Evolutionary conservation across 2,888 invertebrate genomes (phyloP).

Genomic region (Nebria brevicollis): DNA sequence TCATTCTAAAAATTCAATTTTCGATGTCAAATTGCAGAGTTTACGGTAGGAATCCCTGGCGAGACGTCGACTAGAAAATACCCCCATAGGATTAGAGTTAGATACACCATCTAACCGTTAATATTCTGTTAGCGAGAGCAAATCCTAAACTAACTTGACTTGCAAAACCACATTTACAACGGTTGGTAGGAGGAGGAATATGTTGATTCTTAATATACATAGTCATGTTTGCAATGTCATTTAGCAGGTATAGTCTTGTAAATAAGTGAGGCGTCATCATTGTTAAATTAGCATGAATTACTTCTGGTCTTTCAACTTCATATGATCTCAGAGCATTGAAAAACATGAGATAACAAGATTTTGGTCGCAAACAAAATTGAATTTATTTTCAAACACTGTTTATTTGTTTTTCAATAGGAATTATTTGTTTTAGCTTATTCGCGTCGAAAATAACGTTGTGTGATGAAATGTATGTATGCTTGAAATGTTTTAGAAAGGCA

Average conservation of each 20-base stretch:
- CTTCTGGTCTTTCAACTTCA: neutral
- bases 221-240: conserved; percentile 25
- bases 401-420: neutral
- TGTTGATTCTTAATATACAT: conserved; percentile 12
- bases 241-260: conserved; percentile 11
- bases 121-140: conserved; percentile 16
- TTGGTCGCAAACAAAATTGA: no score
- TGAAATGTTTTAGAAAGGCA: neutral
- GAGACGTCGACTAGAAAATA: neutral
- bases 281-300: neutral
- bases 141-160: neutral
- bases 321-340: neutral
- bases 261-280: neutral
- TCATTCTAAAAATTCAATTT: neutral
- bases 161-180: conserved; percentile 3
- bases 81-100: neutral
- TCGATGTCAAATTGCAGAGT: neutral
- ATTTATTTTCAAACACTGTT: neutral
- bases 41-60: neutral
- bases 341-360: no score
- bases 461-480: neutral
- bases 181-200: neutral
- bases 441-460: neutral
- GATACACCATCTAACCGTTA: conserved; percentile 10
- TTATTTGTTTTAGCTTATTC: neutral